Base-by-base conservation (phyloP, 2,797 vertebrate species). In the Catamblyrhynchus diadema region DNA sequence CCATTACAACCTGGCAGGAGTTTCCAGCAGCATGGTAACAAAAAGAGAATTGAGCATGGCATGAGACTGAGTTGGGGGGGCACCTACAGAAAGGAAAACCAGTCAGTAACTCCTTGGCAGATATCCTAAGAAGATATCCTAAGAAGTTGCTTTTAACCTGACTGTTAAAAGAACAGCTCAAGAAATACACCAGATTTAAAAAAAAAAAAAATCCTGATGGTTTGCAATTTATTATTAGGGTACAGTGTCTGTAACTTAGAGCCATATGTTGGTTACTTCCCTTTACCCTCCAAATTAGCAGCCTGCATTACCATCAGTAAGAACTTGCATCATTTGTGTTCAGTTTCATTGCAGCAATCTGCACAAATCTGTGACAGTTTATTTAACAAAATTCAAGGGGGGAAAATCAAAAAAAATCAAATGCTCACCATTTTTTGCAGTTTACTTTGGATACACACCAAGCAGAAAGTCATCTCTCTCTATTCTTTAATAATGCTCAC, bases 41-140 rank as follows among this genome's bases (percentile, higher is more conserved):
- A 20, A 39, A 48, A 60, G 45, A 72, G 17, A 72, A 35, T 23
- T 2, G 24, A 19, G 27, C 12, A 6, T 10, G 17, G 37, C 35
- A 32, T 2, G 22, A 37, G 21, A 42, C 0, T 0, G 39, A 25
- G 10, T 2, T n/a, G 12, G 14, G 27, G 16, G 32, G 21, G 6
- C 15, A 73, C 39, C 27, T 61, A 33, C 7, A 42, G 33, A 28
- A 44, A 41, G 25, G 23, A 28, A 53, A 57, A 62, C 4, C 33
- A 53, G 18, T 0, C 0, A 69, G 6, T 13, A 57, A 23, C 5
- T 42, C 24, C 44, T 72, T 11, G 24, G 28, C 42, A 80, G 33
- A 27, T n/a, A 15, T 14, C 35, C 25, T 17, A 45, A 28, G 10
- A 77, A 65, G 51, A 27, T n/a, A 15, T 14, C 35, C 25, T 17